Evolutionary conservation across 2,797 vertebrate genomes (phyloP), one percentile per base, ranked within the genome.

Genomic region (Melanotaenia maccullochi): DNA sequence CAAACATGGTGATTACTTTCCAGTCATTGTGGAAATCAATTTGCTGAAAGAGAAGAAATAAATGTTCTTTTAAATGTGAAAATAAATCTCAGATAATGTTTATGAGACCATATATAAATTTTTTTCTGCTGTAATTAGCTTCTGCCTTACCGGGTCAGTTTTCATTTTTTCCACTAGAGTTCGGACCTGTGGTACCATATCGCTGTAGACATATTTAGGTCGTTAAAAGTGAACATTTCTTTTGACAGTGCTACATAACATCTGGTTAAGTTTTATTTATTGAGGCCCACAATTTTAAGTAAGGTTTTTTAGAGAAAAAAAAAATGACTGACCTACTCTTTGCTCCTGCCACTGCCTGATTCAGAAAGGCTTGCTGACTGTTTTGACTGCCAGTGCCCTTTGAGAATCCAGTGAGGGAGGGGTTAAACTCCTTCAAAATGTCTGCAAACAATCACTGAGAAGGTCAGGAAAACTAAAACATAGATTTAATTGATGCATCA

Each of bases 1-100:
- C 91, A 59, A 96, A 93, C 87, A 98, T 65, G 0, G 96, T 99
- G 92, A 99, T 96, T 81, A 99, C 85, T 90, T 99, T 99, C 98
- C 98, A 99, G 90, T 96, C 96, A 0, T 87, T 94, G 1, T 82
- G 28, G 74, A 97, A 97, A 89, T 97, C 85, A 38, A 97, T 92
- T 78, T 86, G 90, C 98, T 99, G 78, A 76, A 77, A 79, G 57
- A 70, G 3, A 57, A 82, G 69, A 77, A 65, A 74, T 36, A 18
- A 36, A 54, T n/a, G 7, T 28, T 60, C 0, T 12, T 11, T 60
- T 60, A 5, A 42, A 28, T n/a, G 20, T 54, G 40, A 64, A 60
- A 14, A 58, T 60, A 59, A 58, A 54, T 3, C 0, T 52, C 14
- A 49, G 9, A 65, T 6, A 62, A 54, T 47, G 16, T 44, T 85